Evolutionary conservation across 1,140 invertebrate species (phyloP).

Genomic region (Hormaphis cornu): DNA sequence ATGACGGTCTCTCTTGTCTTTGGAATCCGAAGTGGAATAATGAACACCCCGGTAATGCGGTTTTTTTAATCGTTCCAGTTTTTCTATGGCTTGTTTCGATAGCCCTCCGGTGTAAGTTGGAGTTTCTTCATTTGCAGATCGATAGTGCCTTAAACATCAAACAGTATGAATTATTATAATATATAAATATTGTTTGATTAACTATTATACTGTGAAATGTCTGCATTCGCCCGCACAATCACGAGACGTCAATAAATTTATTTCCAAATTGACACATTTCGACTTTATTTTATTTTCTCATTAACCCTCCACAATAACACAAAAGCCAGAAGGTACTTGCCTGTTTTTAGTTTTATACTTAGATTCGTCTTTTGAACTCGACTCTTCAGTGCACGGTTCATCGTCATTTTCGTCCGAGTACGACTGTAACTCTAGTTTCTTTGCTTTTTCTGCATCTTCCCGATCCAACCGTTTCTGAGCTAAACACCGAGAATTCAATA

Average conservation of each 20-base stretch:
- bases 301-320: too few relatives aligned
- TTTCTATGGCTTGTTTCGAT: conserved; percentile 62
- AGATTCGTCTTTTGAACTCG: conserved; percentile 22
- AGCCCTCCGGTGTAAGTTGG: conserved; percentile 88
- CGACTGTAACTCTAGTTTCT: conserved; percentile 49
- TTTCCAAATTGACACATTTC: too few relatives aligned
- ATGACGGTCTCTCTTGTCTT: background rate
- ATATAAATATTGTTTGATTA: too few relatives aligned
- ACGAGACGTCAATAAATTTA: too few relatives aligned
- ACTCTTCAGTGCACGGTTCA: conserved; percentile 42
- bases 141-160: conserved; percentile 66
- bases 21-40: conserved; percentile 39
- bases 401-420: conserved; percentile 55
- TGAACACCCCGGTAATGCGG: conserved; percentile 49
- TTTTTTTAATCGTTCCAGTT: conserved; percentile 55
- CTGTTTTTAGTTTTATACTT: conserved; percentile 37
- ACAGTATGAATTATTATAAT: conserved; percentile 17
- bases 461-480: conserved; percentile 58
- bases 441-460: conserved; percentile 43
- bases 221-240: too few relatives aligned
- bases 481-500: conserved; percentile 33
- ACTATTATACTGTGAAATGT: too few relatives aligned
- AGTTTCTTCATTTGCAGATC: conserved; percentile 71
- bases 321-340: conserved; percentile 8
- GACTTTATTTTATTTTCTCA: too few relatives aligned